Evolutionary conservation across 2,797 vertebrate genomes (phyloP).

Genomic region (Rhinella marina): DNA sequence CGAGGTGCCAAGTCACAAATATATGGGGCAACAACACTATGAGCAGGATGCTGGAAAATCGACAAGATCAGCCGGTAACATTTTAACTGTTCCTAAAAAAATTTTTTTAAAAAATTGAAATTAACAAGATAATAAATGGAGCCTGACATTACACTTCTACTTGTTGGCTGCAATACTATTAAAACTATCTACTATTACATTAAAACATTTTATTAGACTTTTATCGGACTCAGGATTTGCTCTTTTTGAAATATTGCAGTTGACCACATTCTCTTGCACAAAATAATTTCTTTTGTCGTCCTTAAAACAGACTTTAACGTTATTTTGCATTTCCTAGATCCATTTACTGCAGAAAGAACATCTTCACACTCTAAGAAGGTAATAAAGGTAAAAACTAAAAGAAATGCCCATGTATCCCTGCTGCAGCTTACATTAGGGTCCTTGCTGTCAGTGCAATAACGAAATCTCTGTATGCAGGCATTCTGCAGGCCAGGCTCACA

Average conservation of each 20-base stretch:
- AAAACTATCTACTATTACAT: not conserved
- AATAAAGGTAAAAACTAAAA: not conserved
- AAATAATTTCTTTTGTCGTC: too few relatives aligned
- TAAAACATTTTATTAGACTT: not conserved
- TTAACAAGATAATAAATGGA: not conserved
- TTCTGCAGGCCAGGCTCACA: conserved; percentile 78
- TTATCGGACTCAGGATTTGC: too few relatives aligned
- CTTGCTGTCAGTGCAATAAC: conserved; percentile 79
- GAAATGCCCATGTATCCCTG: not conserved
- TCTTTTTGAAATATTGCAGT: not conserved
- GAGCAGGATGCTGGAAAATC: conserved; percentile 84
- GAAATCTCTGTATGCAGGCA: conserved; percentile 82
- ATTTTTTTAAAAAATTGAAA: conserved; percentile 28
- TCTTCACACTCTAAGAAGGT: too few relatives aligned
- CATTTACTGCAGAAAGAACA: too few relatives aligned
- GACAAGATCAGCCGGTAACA: conserved; percentile 86
- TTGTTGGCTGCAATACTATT: not conserved
- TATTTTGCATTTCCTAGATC: too few relatives aligned
- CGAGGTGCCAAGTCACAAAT: conserved; percentile 81
- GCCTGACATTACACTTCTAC: not conserved
- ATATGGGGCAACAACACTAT: conserved; percentile 79
- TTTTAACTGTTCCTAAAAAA: conserved; percentile 80
- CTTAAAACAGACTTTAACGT: too few relatives aligned
- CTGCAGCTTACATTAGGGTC: conserved; percentile 67
- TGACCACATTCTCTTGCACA: not conserved